Conservation (phyloP, 2,113 vertebrate species). For the Ophiodon elongatus region DNA sequence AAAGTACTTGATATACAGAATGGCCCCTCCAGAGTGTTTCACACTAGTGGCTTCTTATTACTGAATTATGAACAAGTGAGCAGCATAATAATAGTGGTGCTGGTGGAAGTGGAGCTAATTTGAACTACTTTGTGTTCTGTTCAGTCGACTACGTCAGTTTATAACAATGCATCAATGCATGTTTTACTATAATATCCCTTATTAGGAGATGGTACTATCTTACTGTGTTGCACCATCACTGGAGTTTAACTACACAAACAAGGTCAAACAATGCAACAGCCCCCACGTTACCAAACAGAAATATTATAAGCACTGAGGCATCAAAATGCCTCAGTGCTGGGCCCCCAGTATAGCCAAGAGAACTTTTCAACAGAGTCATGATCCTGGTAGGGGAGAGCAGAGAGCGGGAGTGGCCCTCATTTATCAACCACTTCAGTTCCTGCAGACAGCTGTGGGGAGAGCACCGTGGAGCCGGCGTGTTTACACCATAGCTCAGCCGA, state of each 20-base stretch:
- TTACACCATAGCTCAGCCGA: constrained; percentile 65
- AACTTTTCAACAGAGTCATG: constrained; percentile 16
- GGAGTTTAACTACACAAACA: constrained; percentile 2
- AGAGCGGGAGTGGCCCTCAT: constrained; percentile 63
- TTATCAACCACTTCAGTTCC: constrained; percentile 76
- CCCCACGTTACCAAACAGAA: constrained; percentile 16
- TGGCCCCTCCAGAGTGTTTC: not conserved
- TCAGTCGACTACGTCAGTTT: not conserved
- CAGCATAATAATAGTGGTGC: not conserved
- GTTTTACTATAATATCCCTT: not conserved
- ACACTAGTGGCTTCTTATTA: not conserved
- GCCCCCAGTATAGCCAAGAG: constrained; percentile 18
- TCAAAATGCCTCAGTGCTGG: constrained; percentile 10
- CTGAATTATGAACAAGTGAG: not conserved
- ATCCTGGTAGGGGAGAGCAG: constrained; percentile 44
- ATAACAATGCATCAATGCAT: not conserved
- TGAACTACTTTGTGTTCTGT: not conserved
- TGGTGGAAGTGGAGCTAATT: not conserved
- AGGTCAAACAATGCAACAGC: not conserved
- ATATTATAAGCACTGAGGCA: constrained; percentile 15
- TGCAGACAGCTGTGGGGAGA: constrained; percentile 71
- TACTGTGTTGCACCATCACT: not conserved
- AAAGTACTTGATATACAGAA: not conserved
- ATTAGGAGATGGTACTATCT: not conserved
- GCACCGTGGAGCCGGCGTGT: constrained; percentile 65